Base-by-base conservation (phyloP, 2,797 vertebrate genomes). In the Spatula versicolor region DNA sequence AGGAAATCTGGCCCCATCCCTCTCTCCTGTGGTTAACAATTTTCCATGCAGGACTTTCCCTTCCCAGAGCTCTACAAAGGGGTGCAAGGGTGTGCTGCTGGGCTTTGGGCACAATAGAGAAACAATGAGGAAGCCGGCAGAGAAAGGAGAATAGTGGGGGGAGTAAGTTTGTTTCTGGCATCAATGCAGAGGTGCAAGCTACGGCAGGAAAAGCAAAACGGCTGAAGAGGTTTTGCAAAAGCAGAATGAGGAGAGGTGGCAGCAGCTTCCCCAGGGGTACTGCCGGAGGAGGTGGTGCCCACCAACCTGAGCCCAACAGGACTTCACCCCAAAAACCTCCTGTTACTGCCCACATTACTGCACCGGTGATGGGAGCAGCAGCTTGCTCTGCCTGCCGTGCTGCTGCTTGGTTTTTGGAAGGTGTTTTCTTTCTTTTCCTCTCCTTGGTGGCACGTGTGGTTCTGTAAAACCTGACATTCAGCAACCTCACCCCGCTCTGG, bases 41-140 rank as follows among this genome's bases (percentile, higher is more conserved):
- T 80, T 91, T 60, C 52, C 25, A 17, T 25, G 60, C 56, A 56
- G 54, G 52, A 25, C 3, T 62, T 22, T 23, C 55, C 85, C 67
- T 58, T 71, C 52, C 48, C 18, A 63, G 35, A 71, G 56, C 23
- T 80, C 80, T 56, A 16, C 87, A 52, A 55, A 17, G 67, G 68
- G 25, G 11, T 5, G 20, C 26, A 43, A 31, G 31, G 23, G 18
- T 30, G 30, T 58, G 68, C 55, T 69, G 37, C 16, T 0, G 0
- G 20, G 18, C 37, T 62, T 80, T 39, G 63, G 26, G 55, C 17
- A 11, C 45, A 50, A 5, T 10, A 20, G 59, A 55, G 46, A 66
- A 73, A 62, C n/a, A 50, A 46, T 4, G 0, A 0, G 1, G 17
- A 39, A 43, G 4, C 33, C 68, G 85, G n/a, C 7, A 73, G 13